These are phyloP conservation scores for Rhinogobio ventralis DNA, from an alignment of 2,797 vertebrate genomes.

Conservation along the genomic window DNA sequence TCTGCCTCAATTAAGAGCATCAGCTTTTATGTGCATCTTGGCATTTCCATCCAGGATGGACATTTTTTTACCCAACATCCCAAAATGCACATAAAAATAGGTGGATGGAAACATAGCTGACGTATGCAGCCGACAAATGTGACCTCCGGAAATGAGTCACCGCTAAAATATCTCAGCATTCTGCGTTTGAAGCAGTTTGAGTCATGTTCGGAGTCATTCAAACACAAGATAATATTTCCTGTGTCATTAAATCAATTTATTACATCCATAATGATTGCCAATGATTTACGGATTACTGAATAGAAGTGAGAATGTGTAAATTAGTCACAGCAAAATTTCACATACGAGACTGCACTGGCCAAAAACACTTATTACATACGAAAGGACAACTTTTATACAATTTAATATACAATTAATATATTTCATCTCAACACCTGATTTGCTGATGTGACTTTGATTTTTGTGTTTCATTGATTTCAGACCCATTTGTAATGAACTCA, in stretches of 20 bases:
- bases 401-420: neutral
- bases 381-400: neutral
- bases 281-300: neutral
- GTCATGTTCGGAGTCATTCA: neutral
- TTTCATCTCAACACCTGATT: neutral
- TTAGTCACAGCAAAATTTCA: neutral
- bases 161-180: neutral
- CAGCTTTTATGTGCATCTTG: neutral
- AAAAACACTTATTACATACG: neutral
- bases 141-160: neutral
- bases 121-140: neutral
- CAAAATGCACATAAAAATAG: neutral
- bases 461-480: neutral
- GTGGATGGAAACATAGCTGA: neutral
- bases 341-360: neutral
- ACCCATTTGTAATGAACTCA: neutral
- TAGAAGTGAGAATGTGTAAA: neutral
- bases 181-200: neutral
- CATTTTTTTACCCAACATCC: neutral
- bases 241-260: neutral
- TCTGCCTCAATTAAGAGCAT: too few species aligned
- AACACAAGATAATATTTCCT: neutral
- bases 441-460: neutral
- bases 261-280: neutral
- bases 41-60: too few species aligned